A percentile compares a stretch with the other conserved stretches of the same genome.
Evolutionary conservation across 2,113 vertebrate species (phyloP).

Genomic region (Scartelaos histophorus): DNA sequence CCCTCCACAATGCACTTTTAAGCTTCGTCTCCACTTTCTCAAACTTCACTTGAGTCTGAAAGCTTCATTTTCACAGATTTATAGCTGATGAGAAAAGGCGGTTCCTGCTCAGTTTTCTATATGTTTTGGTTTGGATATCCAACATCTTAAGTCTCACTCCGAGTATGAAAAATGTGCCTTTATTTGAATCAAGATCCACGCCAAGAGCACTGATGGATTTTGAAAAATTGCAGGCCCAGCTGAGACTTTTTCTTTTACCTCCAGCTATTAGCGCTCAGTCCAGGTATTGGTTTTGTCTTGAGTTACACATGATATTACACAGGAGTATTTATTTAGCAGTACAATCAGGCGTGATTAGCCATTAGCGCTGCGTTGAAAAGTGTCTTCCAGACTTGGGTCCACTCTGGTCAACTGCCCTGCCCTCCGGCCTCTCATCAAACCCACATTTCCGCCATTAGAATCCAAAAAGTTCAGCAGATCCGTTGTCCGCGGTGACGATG

Average conservation of each 20-base stretch:
- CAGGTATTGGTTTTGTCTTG: conserved; percentile 68
- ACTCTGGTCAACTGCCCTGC: conserved; percentile 55
- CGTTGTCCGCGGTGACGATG: conserved; percentile 53
- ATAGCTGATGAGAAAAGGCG: conserved; percentile 3
- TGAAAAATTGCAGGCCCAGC: conserved; percentile 53
- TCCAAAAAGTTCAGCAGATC: conserved; percentile 57
- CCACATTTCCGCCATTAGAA: conserved; percentile 54
- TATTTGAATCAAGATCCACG: conserved; percentile 26
- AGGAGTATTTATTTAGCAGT: conserved; percentile 67
- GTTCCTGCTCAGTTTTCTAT: conserved; percentile 5
- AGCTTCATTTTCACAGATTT: background rate
- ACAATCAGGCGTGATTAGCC: conserved; percentile 72
- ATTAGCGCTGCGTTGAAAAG: conserved; percentile 71
- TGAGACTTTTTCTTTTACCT: conserved; percentile 52
- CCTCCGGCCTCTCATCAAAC: conserved; percentile 58
- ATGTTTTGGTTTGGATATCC: background rate
- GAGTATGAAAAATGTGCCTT: conserved; percentile 4
- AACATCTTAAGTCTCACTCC: background rate
- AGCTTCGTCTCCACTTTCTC: background rate
- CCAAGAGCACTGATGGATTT: conserved; percentile 54
- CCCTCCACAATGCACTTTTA: too few relatives aligned
- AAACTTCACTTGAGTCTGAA: conserved; percentile 1
- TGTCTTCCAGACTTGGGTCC: conserved; percentile 63
- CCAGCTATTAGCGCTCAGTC: conserved; percentile 47
- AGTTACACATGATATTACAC: conserved; percentile 66